Evolutionary conservation across 1,140 invertebrate species (phyloP), one percentile per base, ranked within the genome.

Genomic region (Apocrypta bakeri): DNA sequence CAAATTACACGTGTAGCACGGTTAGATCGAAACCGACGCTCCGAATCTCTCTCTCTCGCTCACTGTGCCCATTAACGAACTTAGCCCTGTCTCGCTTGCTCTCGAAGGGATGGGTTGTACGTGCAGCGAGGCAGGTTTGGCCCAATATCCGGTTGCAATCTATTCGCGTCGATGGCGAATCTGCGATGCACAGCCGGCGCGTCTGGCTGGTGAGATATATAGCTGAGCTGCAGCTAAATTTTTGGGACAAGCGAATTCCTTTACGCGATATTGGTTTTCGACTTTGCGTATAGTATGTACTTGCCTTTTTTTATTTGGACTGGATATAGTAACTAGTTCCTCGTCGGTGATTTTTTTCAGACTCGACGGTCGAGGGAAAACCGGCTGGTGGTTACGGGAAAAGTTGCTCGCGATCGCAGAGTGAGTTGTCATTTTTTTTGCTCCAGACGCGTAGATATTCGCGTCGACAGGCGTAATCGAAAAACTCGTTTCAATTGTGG

Each of bases 1-100:
- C 77, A 81, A 84, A 84, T 84, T 81, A 69, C 79, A 77, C 74
- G 83, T 77, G 66, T 79, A 56, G 42, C 66, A 42, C 64, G 72
- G 69, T 79, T 79, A 73, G 61, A 79, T 73, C 40, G 75, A 78
- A 82, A 76, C 74, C 74, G 61, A 82, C 17, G 75, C 25, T 2
- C 40, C 14, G 42, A 66, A 61, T 40, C 25, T 9, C 33, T 31
- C 17, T 25, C 42, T 40, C 25, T 56, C 21, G 21, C 48, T 48
- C 42, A 17, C 64, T 71, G 29, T 11, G 63, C 6, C 76, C 40
- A 48, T 69, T 77, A 77, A 42, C n/a, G 24, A 11, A 31, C 42
- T 64, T 79, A 25, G 33, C 64, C 27, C 76, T 48, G 14, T 61
- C 78, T 63, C 66, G 31, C 40, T 37, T 42, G 27, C 33, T 56